Evolutionary conservation across 2,797 vertebrate species (phyloP), one percentile per base, ranked within the genome.

Genomic region (Ambastaia sidthimunki): DNA sequence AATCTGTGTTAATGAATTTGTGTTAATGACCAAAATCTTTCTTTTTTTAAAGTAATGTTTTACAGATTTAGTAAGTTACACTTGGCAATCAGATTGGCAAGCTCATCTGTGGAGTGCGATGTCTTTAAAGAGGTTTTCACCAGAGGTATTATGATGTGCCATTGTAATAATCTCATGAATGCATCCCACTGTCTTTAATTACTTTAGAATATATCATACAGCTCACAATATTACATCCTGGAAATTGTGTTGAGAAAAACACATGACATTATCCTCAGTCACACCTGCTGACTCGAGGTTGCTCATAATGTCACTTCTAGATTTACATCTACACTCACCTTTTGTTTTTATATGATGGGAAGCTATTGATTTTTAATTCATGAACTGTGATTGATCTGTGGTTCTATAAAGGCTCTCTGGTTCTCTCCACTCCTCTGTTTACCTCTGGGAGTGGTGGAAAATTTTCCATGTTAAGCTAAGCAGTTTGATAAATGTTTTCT

Each of bases 1-100:
- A 89, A 92, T 89, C 69, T 75, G 78, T 70, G 12, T 79, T 79
- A 47, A 52, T 75, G 54, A 74, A n/a, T 71, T 73, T 75, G 78
- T 70, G 12, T 79, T 79, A 47, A 52, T 75, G 54, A 74, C 69
- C 69, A 75, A 60, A 67, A 66, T 67, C 34, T 69, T 81, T n/a
- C 48, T 74, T 80, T 79, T 67, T 65, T 50, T 50, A 69, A 80
- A 67, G 52, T 81, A 74, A 84, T 55, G 47, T 71, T 67, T 74
- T 76, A 44, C 41, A 44, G 0, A 44, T 44, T 44, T 2, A 44
- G 41, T 78, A 15, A 16, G 68, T 63, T 44, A 13, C n/a, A 28
- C 69, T 57, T 82, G 68, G 74, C 60, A 73, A 80, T 71, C 74
- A 55, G 41, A 73, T 67, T 48, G 25, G 37, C 69, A 84, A 68